These are phyloP conservation scores for Eriosoma lanigerum DNA, from an alignment of 1,140 invertebrate species.

Conservation along the genomic window DNA sequence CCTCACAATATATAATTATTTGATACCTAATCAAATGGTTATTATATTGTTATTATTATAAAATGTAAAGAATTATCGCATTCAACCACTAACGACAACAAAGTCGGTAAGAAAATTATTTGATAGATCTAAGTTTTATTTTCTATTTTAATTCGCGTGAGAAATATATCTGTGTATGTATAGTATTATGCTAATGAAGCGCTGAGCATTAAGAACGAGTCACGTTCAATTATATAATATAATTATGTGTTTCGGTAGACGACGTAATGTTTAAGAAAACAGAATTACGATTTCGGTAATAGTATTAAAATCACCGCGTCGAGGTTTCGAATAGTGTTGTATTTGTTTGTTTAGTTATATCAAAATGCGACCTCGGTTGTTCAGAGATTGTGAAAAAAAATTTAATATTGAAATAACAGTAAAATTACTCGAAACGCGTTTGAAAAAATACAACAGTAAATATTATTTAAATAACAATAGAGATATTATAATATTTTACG, in stretches of 20 bases:
- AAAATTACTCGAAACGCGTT: no score
- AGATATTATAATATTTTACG: no score
- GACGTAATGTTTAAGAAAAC: conserved; percentile 12
- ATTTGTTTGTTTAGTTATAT: not conserved
- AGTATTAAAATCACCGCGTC: not conserved
- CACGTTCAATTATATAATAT: conserved; percentile 6
- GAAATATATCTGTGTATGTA: no score
- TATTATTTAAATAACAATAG: no score
- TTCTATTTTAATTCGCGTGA: not conserved
- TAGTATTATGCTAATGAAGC: not conserved
- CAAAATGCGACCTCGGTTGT: not conserved
- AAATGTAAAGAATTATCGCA: no score
- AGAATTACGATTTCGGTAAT: conserved; percentile 10
- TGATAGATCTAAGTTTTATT: no score
- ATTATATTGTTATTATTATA: no score
- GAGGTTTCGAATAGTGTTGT: conserved; percentile 12
- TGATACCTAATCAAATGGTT: no score
- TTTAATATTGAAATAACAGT: not conserved
- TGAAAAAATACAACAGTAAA: no score
- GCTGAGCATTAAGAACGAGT: not conserved
- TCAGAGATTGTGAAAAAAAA: not conserved
- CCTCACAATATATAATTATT: no score
- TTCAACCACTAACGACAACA: no score
- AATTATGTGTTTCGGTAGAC: conserved; percentile 12
- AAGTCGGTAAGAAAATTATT: no score